Conservation (phyloP, 2,797 vertebrate genomes). For the Gastrophryne carolinensis region DNA sequence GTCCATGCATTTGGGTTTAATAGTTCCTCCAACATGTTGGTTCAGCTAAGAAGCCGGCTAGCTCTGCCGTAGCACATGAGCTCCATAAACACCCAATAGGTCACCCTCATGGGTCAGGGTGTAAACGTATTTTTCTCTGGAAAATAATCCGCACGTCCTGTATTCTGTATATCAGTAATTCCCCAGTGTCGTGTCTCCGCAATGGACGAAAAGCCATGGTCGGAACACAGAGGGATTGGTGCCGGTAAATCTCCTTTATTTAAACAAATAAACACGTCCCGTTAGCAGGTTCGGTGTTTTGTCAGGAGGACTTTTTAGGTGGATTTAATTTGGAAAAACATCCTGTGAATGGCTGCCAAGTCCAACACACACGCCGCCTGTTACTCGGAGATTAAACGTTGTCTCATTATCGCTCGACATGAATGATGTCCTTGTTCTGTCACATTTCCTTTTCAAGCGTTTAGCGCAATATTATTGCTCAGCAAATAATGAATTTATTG, state of each 20-base stretch:
- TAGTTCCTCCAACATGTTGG: too few species aligned
- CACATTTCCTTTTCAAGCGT: background rate
- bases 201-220: background rate
- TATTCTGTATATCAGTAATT: background rate
- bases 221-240: background rate
- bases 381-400: conserved; percentile 14
- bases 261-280: conserved; percentile 13
- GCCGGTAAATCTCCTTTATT: background rate
- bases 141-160: background rate
- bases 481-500: background rate
- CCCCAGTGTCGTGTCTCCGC: background rate
- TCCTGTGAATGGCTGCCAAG: conserved; percentile 17
- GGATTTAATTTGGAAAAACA: conserved; percentile 26
- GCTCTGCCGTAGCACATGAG: too few species aligned
- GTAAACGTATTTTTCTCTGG: background rate
- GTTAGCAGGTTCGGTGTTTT: conserved; percentile 25
- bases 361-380: background rate
- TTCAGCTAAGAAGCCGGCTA: too few species aligned
- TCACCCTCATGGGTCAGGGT: background rate
- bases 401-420: background rate
- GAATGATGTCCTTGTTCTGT: background rate
- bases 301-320: conserved; percentile 28
- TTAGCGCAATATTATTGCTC: background rate
- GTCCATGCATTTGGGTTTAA: too few species aligned
- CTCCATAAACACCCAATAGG: too few species aligned